Evolutionary conservation across 1,140 invertebrate genomes (phyloP).

Genomic region (Ptiloglossa arizonensis): DNA sequence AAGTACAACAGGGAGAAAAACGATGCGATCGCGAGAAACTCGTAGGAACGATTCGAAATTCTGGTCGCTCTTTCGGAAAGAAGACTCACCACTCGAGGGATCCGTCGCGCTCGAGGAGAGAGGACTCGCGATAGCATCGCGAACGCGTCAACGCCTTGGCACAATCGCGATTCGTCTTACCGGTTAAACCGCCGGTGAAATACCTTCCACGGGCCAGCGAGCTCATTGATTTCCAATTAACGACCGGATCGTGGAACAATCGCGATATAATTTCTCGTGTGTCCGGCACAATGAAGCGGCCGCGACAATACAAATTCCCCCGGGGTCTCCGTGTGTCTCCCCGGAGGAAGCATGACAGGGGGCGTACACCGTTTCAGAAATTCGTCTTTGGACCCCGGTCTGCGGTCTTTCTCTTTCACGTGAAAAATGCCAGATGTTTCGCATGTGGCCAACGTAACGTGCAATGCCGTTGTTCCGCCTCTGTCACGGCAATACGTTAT

Average conservation of each 20-base stretch:
- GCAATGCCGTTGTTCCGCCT: constrained; percentile 63
- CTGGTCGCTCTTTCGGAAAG: too few species aligned
- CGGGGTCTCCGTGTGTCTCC: constrained; percentile 64
- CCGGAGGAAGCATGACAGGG: constrained; percentile 77
- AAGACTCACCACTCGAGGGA: too few species aligned
- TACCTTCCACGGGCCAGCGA: constrained; percentile 68
- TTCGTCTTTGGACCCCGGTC: constrained; percentile 71
- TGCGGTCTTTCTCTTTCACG: constrained; percentile 77
- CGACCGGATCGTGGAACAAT: constrained; percentile 77
- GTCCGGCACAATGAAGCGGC: constrained; percentile 69
- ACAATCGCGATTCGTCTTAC: constrained; percentile 23
- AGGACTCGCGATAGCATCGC: background rate
- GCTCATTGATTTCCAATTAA: constrained; percentile 80
- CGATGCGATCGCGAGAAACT: too few species aligned
- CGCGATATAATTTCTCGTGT: constrained; percentile 75
- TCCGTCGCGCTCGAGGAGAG: too few species aligned
- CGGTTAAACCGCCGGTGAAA: background rate
- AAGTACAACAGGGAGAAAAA: too few species aligned
- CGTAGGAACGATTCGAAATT: too few species aligned
- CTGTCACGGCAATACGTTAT: constrained; percentile 64
- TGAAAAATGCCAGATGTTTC: constrained; percentile 82
- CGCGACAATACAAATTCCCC: constrained; percentile 76
- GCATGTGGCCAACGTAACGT: constrained; percentile 78
- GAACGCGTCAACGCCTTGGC: constrained; percentile 16
- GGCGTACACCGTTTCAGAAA: constrained; percentile 80